Percentiles rank a stretch among this genome's conserved stretches.
These are phyloP conservation scores for Camponotus fellah DNA, from an alignment of 2,888 invertebrate genomes.

Conservation along the genomic window DNA sequence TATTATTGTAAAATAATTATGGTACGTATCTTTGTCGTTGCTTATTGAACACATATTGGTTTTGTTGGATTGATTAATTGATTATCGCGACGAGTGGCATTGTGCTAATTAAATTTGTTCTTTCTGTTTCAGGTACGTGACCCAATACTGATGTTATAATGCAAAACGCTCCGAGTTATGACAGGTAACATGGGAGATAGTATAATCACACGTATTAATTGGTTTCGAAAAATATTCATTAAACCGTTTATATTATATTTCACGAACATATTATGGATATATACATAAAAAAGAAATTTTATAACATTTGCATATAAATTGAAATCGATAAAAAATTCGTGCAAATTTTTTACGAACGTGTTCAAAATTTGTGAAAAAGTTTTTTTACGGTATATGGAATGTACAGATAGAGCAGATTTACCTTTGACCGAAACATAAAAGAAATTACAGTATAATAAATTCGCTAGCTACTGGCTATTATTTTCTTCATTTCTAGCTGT, in stretches of 20 bases:
- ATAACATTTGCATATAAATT: background rate
- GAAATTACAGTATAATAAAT: constrained; percentile 77
- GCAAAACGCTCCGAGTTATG: constrained; percentile 31
- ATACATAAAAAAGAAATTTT: background rate
- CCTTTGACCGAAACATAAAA: constrained; percentile 71
- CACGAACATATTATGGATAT: background rate
- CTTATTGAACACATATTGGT: constrained; percentile 10
- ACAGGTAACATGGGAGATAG: constrained; percentile 39
- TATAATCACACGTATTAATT: constrained; percentile 35
- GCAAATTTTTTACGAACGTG: background rate
- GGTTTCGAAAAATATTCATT: constrained; percentile 36
- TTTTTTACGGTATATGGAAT: constrained; percentile 38
- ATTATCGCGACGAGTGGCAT: constrained; percentile 39
- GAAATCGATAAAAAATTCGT: constrained; percentile 12
- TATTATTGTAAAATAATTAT: constrained; percentile 23
- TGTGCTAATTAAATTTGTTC: constrained; percentile 54
- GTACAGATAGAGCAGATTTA: constrained; percentile 56
- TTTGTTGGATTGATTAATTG: constrained; percentile 42
- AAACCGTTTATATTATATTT: constrained; percentile 23
- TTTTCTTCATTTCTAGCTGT: constrained; percentile 30
- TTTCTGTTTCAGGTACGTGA: constrained; percentile 79
- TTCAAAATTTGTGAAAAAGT: constrained; percentile 26
- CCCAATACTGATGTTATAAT: constrained; percentile 19
- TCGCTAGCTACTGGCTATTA: constrained; percentile 57
- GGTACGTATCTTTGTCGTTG: constrained; percentile 5